Evolutionary conservation across 2,888 invertebrate species (phyloP), one percentile per base, ranked within the genome.

Genomic region (Drosophila mercatorum): DNA sequence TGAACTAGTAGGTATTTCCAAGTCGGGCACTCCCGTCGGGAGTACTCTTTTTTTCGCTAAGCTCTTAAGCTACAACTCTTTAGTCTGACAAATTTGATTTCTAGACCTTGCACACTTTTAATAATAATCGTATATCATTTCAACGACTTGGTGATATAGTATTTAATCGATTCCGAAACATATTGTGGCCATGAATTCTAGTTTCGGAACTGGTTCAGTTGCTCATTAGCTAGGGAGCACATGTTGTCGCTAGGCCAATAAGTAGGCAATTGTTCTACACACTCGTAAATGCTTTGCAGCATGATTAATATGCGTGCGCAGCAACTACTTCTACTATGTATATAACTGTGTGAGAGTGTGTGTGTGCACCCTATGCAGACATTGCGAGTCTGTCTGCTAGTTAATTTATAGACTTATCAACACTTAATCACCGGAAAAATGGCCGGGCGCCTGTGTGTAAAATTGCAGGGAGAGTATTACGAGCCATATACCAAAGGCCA

Each of bases 401-500:
- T 87, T 87, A 87, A 87, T 87, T 87, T 87, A 87, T 85, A 86
- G 83, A 83, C 81, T 82, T 88, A 90, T 87, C 83, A 81, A 81
- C 88, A 90, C 88, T 90, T 88, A 89, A 90, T 88, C 90, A 90
- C 84, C 89, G 83, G 81, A 83, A 85, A 90, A 88, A 90, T 84
- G 81, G 81, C 73, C 75, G 75, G 60, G 75, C 70, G 67, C 51
- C 46, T 71, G 70, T 74, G 78, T 74, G 75, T 84, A 71, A 79
- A 83, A 79, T 72, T 84, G 87, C 72, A 84, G 60, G 67, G 60
- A 68, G 65, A 62, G 75, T 71, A 69, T 65, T 77, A 72, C 52
- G 53, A 41, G 47, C n/a, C 28, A 49, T 17, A 14, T 49, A 49
- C 46, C 64, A 52, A 41, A 47, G 62, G 65, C 60, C 61, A 80